phyloP scores from a whole-genome alignment of 2,113 vertebrate species.

The Ophiodon elongatus region DNA sequence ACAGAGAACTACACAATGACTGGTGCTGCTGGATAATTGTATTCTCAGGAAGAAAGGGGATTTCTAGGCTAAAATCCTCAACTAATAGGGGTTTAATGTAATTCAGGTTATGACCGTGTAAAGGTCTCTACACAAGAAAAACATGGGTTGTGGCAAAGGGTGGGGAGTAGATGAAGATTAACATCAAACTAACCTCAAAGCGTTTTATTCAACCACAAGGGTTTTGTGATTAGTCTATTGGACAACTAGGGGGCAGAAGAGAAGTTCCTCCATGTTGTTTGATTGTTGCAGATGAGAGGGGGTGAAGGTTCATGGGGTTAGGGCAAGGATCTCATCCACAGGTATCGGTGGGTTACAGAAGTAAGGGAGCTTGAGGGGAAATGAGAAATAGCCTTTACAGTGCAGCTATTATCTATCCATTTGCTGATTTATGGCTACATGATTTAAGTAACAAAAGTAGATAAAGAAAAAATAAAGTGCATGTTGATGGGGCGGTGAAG shows the following conservation, averaged over 20 bases:
- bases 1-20: slow-evolving; percentile 75
- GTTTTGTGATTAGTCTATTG: slow-evolving; percentile 36
- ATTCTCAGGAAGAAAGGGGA: slow-evolving; percentile 77
- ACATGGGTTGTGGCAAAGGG: slow-evolving; percentile 43
- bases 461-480: slow-evolving; percentile 18
- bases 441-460: slow-evolving; percentile 35
- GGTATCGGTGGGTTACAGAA: slow-evolving; percentile 24
- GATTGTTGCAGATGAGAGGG: slow-evolving; percentile 15
- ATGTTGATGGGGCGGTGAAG: slow-evolving; percentile 22
- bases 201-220: slow-evolving; percentile 44
- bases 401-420: background rate
- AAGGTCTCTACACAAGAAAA: slow-evolving; percentile 61
- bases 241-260: slow-evolving; percentile 61
- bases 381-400: slow-evolving; percentile 17
- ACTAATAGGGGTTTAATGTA: slow-evolving; percentile 81
- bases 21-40: slow-evolving; percentile 77
- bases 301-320: slow-evolving; percentile 15
- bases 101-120: slow-evolving; percentile 77
- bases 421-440: slow-evolving; percentile 22
- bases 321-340: slow-evolving; percentile 5
- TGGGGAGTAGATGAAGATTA: slow-evolving; percentile 60
- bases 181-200: slow-evolving; percentile 64
- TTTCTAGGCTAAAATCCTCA: slow-evolving; percentile 81
- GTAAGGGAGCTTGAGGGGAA: slow-evolving; percentile 18
- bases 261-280: slow-evolving; percentile 33